These are phyloP conservation scores for Calliopum simillimum DNA, from an alignment of 2,888 invertebrate species.

Conservation along the genomic window DNA sequence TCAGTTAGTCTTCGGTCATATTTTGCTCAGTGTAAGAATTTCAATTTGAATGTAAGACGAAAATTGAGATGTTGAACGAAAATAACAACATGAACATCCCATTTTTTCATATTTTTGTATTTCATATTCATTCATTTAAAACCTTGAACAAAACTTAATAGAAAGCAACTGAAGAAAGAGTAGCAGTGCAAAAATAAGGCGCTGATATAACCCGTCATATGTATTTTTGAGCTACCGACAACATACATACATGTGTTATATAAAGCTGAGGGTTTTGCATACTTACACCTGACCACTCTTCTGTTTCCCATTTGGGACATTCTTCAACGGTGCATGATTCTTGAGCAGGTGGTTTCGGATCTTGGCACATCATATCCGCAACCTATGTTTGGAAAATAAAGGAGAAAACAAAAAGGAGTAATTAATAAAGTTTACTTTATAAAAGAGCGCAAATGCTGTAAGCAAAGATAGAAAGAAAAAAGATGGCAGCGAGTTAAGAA, in stretches of 20 bases:
- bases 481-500: constrained; percentile 13
- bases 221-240: constrained; percentile 18
- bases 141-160: no score
- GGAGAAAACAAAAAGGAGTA: constrained; percentile 38
- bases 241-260: no score
- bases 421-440: no score
- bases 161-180: no score
- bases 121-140: no score
- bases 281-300: constrained; percentile 92
- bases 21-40: no score
- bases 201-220: constrained; percentile 48
- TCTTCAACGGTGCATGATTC: constrained; percentile 87
- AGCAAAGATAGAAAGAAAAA: constrained; percentile 13
- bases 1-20: no score
- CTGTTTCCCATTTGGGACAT: constrained; percentile 89
- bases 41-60: no score
- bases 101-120: no score
- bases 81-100: no score
- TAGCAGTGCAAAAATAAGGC: constrained; percentile 43
- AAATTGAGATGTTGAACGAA: no score
- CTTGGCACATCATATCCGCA: constrained; percentile 81
- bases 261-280: constrained; percentile 33
- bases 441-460: constrained; percentile 34
- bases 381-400: constrained; percentile 69
- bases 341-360: constrained; percentile 80